These are phyloP conservation scores for Noturus placidus DNA, from an alignment of 2,113 vertebrate genomes.

Conservation along the genomic window DNA sequence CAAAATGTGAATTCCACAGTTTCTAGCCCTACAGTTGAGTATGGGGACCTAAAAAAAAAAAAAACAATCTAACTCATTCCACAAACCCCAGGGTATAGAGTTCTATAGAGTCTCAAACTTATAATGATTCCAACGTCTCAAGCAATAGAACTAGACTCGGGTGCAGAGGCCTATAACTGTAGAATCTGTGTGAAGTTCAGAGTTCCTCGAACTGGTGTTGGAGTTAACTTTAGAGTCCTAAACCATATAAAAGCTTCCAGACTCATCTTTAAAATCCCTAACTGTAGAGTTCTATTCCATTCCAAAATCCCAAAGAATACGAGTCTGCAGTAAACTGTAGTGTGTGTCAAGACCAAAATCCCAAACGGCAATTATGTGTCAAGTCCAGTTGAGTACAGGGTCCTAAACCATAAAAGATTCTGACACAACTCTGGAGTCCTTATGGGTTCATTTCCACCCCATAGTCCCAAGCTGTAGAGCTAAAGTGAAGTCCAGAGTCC, in stretches of 20 bases:
- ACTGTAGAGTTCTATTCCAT: not conserved
- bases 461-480: too few relatives aligned
- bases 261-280: not conserved
- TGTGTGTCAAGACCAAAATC: too few relatives aligned
- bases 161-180: not conserved
- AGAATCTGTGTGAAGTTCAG: not conserved
- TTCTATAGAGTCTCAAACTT: not conserved
- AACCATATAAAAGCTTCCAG: not conserved
- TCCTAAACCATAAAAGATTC: too few relatives aligned
- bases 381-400: too few relatives aligned
- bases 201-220: not conserved
- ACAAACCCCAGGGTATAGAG: not conserved
- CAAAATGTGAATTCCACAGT: not conserved
- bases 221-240: not conserved
- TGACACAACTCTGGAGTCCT: too few relatives aligned
- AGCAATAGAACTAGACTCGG: not conserved
- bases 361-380: too few relatives aligned
- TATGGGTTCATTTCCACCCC: too few relatives aligned
- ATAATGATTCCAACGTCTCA: not conserved
- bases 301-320: too few relatives aligned
- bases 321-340: too few relatives aligned
- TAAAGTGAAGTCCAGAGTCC: too few relatives aligned
- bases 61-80: too few relatives aligned
- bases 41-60: too few relatives aligned
- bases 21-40: not conserved